Base-by-base conservation (phyloP, 2,888 invertebrate genomes). In the Kryphioiulus occultus region DNA sequence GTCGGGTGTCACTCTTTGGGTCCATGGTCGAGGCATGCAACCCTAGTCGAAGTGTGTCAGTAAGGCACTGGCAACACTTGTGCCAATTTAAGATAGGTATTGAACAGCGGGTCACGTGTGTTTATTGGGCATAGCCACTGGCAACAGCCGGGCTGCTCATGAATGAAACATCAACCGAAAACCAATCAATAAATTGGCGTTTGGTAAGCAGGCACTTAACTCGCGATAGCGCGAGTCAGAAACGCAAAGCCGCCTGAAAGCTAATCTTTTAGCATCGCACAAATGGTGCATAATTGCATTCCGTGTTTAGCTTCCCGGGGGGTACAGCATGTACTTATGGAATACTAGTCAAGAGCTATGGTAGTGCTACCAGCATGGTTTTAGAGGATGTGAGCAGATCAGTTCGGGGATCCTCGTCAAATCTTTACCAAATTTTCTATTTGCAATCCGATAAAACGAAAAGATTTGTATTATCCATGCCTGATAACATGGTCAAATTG, bases 151-250 rank as follows among this genome's bases (percentile, higher is more conserved):
- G 26, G 86, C 26, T 53, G 86, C 53, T 42, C 86, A 47, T 47
- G 86, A 86, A 32, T 86, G 47, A 47, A 78, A 78, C 78, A 78
- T 78, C 78, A 78, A 12, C 78, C 78, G 30, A 78, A 78, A 30
- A 15, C 78, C 78, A 78, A 78, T 78, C 78, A 78, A 78, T 78
- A 78, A 78, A 78, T 78, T 78, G 78, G 30, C 78, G 26, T 78
- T 78, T 78, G 22, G 12, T 15, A 78, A 78, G 78, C 4, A 30
- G 30, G 22, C 78, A 78, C 78, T 78, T 78, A 78, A 30, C 30
- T 30, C 30, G 26, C 78, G 26, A 78, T 78, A 78, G 7, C 26
- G n/a, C 68, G 12, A 68, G 22, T n/a, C 59, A 59, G 68, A 26
- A 68, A 68, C 26, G 26, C 22, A 10, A 1, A 26, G 30, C 68